Base-by-base conservation (phyloP, 1,140 invertebrate species). In the Euborellia annulipes region DNA sequence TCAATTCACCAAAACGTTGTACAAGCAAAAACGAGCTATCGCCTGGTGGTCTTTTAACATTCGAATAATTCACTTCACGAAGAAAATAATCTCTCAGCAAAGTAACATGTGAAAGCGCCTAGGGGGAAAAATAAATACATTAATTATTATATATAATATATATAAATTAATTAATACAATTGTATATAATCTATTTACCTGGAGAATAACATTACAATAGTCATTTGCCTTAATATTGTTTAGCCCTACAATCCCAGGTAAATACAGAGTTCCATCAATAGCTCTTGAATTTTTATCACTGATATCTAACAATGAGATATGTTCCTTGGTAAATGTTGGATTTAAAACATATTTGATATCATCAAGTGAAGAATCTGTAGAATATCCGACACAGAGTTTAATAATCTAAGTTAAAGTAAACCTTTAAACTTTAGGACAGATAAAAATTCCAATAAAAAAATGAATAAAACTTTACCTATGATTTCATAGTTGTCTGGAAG, bases 201-300 rank as follows among this genome's bases (percentile, higher is more conserved):
- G 92, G 39, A 98, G 68, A 49, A 98, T 85, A 44, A 98, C 95
- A 71, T 98, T 99, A 56, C 94, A 98, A 59, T 98, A 99, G 65
- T 99, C 95, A 71, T 97, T 97, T 2, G 88, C 89, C 67, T 99
- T 99, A 50, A 99, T 98, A 64, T 99, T 99, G 61, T 99, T 99
- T 17, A 99, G 68, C 2, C 96, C 96, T 21, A 91, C 85, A 59
- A 96, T 92, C 30, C 91, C 95, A 18, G 96, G 92, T 52, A 89
- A 78, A 63, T 99, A 99, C 54, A 93, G 78, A 0, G 87, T 92
- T 9, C 94, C 92, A 69, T 98, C 92, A 55, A 95, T 96, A 8
- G 96, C 93, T 59, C 93, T 71, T 0, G 87, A 92, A 60, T 91
- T 70, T 61, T 93, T 95, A 6, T 80, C 79, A 58, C 77, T 83